phyloP scores from a whole-genome alignment of 2,888 invertebrate genomes.

The Oxyteleia sp. region DNA sequence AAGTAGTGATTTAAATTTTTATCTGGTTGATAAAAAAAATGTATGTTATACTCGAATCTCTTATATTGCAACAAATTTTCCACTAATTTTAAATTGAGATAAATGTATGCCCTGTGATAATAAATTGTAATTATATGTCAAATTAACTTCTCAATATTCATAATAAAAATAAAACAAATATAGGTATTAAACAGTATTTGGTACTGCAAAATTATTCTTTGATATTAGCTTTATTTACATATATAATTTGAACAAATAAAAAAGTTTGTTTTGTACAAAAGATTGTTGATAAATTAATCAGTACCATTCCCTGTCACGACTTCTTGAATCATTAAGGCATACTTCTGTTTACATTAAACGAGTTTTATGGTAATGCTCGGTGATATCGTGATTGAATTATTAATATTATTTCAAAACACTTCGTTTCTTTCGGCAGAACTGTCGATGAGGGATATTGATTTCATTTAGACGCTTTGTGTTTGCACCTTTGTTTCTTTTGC shows the following conservation, averaged over 20 bases:
- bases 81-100: too few species aligned
- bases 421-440: constrained; percentile 9
- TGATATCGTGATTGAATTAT: constrained; percentile 35
- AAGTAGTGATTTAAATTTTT: too few species aligned
- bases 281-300: constrained; percentile 39
- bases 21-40: too few species aligned
- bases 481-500: constrained; percentile 16
- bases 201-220: too few species aligned
- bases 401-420: constrained; percentile 45
- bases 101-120: too few species aligned
- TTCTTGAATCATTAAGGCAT: constrained; percentile 25
- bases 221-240: too few species aligned
- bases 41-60: too few species aligned
- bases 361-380: constrained; percentile 29
- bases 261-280: constrained; percentile 73
- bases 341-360: constrained; percentile 19
- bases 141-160: too few species aligned
- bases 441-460: constrained; percentile 41
- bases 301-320: constrained; percentile 20
- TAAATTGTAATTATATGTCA: too few species aligned
- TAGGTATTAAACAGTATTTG: too few species aligned
- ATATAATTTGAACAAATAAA: constrained; percentile 67
- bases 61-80: too few species aligned
- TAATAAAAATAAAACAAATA: too few species aligned
- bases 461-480: constrained; percentile 20